phyloP scores from a whole-genome alignment of 2,888 invertebrate genomes.

The Lasioglossum figueresi region DNA sequence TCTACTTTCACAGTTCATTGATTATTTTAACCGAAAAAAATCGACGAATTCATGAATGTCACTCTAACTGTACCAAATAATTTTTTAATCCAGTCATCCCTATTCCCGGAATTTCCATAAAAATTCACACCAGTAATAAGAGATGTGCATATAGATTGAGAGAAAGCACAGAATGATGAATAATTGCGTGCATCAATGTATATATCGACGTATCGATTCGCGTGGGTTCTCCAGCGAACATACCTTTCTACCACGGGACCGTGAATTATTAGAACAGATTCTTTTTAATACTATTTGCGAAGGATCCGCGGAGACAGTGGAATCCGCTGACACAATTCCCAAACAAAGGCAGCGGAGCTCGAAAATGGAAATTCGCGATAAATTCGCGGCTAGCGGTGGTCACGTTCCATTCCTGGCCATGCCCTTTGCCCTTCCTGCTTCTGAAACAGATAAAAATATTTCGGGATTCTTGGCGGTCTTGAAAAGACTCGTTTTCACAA shows the following conservation, averaged over 20 bases:
- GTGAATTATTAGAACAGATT: neutral
- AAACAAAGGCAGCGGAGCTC: neutral
- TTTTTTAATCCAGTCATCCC: neutral
- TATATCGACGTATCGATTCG: neutral
- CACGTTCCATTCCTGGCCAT: neutral
- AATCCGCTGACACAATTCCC: neutral
- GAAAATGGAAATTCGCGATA: neutral
- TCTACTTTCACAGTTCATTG: neutral
- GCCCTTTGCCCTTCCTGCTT: neutral
- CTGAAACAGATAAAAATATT: slow-evolving; percentile 10
- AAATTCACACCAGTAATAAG: neutral
- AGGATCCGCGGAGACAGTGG: neutral
- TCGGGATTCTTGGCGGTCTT: neutral
- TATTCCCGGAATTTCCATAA: neutral
- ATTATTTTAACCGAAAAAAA: neutral
- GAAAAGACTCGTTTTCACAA: neutral
- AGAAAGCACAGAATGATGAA: neutral
- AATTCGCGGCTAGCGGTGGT: neutral
- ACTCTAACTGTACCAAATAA: neutral
- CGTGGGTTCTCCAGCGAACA: neutral
- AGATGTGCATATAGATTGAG: neutral
- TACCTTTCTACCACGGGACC: neutral
- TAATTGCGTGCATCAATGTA: neutral
- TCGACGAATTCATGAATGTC: neutral
- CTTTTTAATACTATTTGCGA: neutral